phyloP scores from a whole-genome alignment of 2,797 vertebrate genomes.

The Agapornis canus region DNA sequence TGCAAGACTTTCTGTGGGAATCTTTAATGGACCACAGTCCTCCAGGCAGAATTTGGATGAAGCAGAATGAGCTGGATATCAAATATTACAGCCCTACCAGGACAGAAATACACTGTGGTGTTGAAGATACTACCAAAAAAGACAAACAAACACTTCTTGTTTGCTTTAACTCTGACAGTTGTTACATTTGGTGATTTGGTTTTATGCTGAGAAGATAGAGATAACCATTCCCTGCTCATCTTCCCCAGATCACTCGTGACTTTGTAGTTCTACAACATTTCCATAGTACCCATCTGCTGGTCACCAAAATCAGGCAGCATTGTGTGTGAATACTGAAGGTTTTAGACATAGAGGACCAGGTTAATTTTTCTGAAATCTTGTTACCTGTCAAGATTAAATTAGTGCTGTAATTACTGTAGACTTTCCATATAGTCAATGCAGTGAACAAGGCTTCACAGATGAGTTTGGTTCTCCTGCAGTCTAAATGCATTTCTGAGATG shows the following conservation, averaged over 20 bases:
- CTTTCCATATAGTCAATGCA: neutral
- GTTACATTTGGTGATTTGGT: neutral
- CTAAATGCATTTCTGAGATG: neutral
- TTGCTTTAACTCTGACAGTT: neutral
- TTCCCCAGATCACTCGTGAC: neutral
- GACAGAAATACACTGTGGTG: neutral
- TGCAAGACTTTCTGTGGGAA: neutral
- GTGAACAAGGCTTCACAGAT: neutral
- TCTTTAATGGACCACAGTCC: neutral
- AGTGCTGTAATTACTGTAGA: neutral
- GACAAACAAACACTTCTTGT: neutral
- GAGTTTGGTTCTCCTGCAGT: neutral
- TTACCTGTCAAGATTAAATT: neutral
- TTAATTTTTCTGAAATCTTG: neutral
- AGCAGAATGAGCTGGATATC: neutral
- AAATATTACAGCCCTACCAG: neutral
- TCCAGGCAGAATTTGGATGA: neutral
- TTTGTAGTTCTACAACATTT: neutral
- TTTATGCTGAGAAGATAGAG: neutral
- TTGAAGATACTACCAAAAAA: neutral
- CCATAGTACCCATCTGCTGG: fast-evolving
- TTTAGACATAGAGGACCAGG: neutral
- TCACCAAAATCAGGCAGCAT: neutral
- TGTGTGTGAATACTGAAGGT: neutral
- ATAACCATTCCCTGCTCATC: neutral